These are phyloP conservation scores for Drosophila arizonae DNA, from an alignment of 1,140 invertebrate genomes.

Conservation along the genomic window DNA sequence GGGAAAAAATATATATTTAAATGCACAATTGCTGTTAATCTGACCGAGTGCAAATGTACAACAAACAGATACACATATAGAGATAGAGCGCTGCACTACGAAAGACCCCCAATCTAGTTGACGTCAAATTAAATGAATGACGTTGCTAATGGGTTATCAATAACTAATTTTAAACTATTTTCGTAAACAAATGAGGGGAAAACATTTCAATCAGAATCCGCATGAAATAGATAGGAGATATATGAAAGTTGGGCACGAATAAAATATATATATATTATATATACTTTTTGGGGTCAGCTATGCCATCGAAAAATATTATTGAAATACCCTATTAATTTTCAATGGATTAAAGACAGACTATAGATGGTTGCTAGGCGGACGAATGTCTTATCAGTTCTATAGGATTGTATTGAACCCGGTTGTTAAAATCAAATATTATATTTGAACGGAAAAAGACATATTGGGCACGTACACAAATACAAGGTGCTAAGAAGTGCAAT, in stretches of 20 bases:
- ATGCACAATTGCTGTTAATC: constrained; percentile 32
- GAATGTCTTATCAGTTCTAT: neutral
- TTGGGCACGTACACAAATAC: constrained; percentile 9
- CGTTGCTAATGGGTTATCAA: constrained; percentile 57
- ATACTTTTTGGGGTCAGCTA: no score
- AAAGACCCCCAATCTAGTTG: constrained; percentile 34
- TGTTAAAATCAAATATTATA: no score
- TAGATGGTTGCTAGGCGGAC: constrained; percentile 18
- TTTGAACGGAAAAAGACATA: constrained; percentile 1
- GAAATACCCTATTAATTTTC: no score
- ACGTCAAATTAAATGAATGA: constrained; percentile 44
- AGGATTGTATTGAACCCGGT: constrained; percentile 8
- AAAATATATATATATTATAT: no score
- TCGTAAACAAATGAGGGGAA: constrained; percentile 28
- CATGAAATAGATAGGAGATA: neutral
- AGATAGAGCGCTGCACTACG: neutral
- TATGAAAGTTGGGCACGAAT: neutral
- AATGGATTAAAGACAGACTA: neutral
- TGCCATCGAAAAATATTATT: no score
- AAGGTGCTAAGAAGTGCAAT: constrained; percentile 26
- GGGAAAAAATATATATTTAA: constrained; percentile 54
- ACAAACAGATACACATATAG: constrained; percentile 17
- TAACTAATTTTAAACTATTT: neutral
- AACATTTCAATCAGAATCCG: neutral
- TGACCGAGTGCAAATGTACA: constrained; percentile 31